Evolutionary conservation across 2,797 vertebrate species (phyloP).

Genomic region (Mormyrops attenuatus): DNA sequence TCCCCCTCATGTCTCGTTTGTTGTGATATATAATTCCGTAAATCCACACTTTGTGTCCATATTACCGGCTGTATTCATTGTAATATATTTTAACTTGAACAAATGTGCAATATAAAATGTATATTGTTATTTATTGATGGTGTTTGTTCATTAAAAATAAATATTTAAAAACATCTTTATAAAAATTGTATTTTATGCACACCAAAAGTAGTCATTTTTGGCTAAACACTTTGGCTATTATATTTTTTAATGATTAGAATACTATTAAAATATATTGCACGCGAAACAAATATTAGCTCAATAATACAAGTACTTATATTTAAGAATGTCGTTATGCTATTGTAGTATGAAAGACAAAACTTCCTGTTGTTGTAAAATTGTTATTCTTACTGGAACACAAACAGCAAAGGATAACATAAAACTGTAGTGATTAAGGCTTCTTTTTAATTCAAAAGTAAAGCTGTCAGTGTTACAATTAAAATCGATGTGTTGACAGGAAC

Average conservation of each 20-base stretch:
- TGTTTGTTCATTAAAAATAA: conserved; percentile 99
- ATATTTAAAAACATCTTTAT: conserved; percentile 75
- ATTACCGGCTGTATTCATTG: conserved; percentile 93
- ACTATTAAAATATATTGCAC: conserved; percentile 5
- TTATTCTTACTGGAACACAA: neutral
- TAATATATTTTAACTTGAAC: conserved; percentile 96
- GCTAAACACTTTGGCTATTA: neutral
- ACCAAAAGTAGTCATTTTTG: neutral
- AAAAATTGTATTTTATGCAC: conserved; percentile 34
- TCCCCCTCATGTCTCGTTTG: conserved; percentile 84
- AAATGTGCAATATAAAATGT: conserved; percentile 99
- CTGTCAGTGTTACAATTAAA: conserved; percentile 29
- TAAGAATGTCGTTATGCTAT: neutral
- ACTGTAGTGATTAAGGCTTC: neutral
- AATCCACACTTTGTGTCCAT: conserved; percentile 94
- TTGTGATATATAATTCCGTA: conserved; percentile 85
- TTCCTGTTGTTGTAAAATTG: neutral
- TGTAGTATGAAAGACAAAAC: neutral
- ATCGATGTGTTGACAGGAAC: conserved; percentile 70
- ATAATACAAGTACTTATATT: neutral
- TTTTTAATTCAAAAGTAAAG: conserved; percentile 13
- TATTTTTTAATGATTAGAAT: neutral
- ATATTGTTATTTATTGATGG: conserved; percentile 99
- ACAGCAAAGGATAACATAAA: neutral
- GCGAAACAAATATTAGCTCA: neutral